phyloP scores from a whole-genome alignment of 2,113 vertebrate species.

The Semicossyphus pulcher region DNA sequence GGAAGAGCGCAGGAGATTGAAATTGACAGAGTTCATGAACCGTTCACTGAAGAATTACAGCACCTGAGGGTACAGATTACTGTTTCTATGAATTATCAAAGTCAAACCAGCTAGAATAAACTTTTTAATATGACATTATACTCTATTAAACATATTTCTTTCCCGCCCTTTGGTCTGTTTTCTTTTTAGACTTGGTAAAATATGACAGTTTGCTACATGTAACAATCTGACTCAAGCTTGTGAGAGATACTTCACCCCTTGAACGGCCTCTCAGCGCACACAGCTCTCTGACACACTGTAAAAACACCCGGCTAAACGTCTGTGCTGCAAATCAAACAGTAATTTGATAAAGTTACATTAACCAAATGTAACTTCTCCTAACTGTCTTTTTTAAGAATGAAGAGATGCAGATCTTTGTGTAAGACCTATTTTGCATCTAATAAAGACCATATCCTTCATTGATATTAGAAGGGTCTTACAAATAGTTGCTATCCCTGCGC shows the following conservation, averaged over 20 bases:
- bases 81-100: background rate
- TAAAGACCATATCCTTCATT: no score
- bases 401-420: no score
- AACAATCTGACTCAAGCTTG: conserved; percentile 23
- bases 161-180: background rate
- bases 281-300: conserved; percentile 3
- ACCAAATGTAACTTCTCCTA: background rate
- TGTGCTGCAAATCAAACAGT: background rate
- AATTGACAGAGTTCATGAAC: conserved; percentile 44
- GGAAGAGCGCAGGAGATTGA: background rate
- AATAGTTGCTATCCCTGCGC: no score
- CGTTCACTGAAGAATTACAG: conserved; percentile 39
- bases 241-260: conserved; percentile 23
- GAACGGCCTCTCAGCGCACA: background rate
- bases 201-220: conserved; percentile 10
- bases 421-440: no score
- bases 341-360: background rate
- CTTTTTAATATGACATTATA: background rate
- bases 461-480: no score
- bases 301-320: background rate
- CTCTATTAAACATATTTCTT: background rate
- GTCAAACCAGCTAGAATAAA: background rate
- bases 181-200: background rate
- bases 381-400: no score
- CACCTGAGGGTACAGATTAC: conserved; percentile 14